Evolutionary conservation across 53 echinoderm and acorn worm species (phyloP).

Genomic region (Zoroaster sp.): DNA sequence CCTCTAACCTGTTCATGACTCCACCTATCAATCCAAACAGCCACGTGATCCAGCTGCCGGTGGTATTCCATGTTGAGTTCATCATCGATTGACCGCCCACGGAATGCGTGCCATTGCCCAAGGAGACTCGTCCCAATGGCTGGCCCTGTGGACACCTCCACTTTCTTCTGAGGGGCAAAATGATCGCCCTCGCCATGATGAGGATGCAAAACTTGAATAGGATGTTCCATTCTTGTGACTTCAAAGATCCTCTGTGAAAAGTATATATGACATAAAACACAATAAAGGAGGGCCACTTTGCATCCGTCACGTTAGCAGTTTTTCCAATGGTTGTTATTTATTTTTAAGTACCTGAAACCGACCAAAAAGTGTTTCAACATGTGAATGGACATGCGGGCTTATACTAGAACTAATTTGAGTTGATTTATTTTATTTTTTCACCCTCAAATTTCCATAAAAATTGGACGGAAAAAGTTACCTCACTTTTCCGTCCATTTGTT

Average conservation of each 20-base stretch:
- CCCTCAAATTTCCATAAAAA: no score
- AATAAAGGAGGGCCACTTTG: no score
- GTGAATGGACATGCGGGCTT: no score
- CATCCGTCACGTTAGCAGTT: no score
- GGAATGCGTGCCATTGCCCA: conserved; percentile 77
- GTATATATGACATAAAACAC: no score
- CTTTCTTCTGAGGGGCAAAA: not conserved
- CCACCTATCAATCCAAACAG: conserved; percentile 94
- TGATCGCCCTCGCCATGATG: conserved; percentile 16
- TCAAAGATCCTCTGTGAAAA: not conserved
- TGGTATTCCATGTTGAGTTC: conserved; percentile 82
- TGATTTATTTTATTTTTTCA: no score
- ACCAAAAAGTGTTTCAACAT: no score
- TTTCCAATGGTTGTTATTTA: no score
- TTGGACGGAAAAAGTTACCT: no score
- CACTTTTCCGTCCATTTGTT: no score
- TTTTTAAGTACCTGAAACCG: no score
- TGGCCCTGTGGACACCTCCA: not conserved
- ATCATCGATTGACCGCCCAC: conserved; percentile 65
- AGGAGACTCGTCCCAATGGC: conserved; percentile 21
- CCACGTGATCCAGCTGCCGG: conserved; percentile 89
- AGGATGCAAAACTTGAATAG: not conserved
- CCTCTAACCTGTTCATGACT: conserved; percentile 79
- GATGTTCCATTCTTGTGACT: conserved; percentile 9
- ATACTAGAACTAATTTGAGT: no score